Percentiles rank a stretch among this genome's conserved stretches.
Evolutionary conservation across 2,113 vertebrate species (phyloP).

Genomic region (Etheostoma cragini): DNA sequence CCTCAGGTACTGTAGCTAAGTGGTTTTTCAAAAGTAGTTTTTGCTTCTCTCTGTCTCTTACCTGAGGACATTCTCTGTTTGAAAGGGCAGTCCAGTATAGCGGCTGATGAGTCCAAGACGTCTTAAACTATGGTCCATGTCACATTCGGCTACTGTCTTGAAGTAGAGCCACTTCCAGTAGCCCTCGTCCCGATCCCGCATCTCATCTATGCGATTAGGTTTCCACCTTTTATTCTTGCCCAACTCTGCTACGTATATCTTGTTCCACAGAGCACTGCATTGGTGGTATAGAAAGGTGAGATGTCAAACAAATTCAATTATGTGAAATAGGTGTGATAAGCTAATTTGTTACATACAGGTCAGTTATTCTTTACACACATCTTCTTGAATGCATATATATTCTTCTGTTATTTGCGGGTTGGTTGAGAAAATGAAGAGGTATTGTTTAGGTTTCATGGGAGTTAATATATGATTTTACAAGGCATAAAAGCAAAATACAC

Average conservation of each 20-base stretch:
- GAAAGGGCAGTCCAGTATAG: slow-evolving; percentile 86
- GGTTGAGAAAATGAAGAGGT: not conserved
- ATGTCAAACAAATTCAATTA: not conserved
- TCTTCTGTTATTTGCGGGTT: not conserved
- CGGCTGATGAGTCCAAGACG: slow-evolving; percentile 80
- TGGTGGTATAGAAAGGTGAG: slow-evolving; percentile 3
- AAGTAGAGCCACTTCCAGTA: slow-evolving; percentile 90
- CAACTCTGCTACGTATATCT: slow-evolving; percentile 77
- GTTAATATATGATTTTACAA: not conserved
- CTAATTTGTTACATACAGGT: not conserved
- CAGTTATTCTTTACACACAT: not conserved
- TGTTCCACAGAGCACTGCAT: slow-evolving; percentile 88
- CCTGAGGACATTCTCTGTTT: slow-evolving; percentile 84
- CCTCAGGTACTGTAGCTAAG: slow-evolving; percentile 9
- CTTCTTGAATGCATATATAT: not conserved
- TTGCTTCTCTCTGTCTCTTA: slow-evolving; percentile 41
- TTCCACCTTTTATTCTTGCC: slow-evolving; percentile 69
- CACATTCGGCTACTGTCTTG: slow-evolving; percentile 72
- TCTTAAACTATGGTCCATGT: slow-evolving; percentile 74
- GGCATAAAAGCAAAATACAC: not conserved
- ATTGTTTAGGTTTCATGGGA: not conserved
- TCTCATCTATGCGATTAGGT: slow-evolving; percentile 50
- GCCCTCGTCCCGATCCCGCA: slow-evolving; percentile 74
- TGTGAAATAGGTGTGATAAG: not conserved
- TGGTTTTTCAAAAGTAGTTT: not conserved